Percentiles rank a stretch among this genome's conserved stretches.
These are phyloP conservation scores for Ectropis crepuscularia DNA, from an alignment of 2,888 invertebrate genomes.

Conservation along the genomic window DNA sequence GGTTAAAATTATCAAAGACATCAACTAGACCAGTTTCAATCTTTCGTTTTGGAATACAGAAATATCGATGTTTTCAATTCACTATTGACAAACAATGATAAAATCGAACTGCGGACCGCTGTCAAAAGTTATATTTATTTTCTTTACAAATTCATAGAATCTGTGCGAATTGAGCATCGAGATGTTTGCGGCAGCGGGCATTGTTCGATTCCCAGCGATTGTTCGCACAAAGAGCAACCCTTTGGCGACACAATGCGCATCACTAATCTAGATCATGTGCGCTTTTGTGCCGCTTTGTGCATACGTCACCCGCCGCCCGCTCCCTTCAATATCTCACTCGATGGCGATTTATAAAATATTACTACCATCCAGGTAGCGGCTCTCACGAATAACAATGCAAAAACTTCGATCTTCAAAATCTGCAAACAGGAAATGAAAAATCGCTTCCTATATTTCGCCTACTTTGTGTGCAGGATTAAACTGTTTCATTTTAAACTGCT, in stretches of 20 bases:
- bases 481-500: slow-evolving; percentile 55
- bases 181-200: slow-evolving; percentile 73
- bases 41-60: slow-evolving; percentile 47
- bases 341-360: slow-evolving; percentile 83
- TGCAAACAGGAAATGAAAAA: slow-evolving; percentile 81
- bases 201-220: slow-evolving; percentile 68
- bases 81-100: slow-evolving; percentile 78
- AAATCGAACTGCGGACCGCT: slow-evolving; percentile 74
- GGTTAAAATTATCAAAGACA: slow-evolving; percentile 20
- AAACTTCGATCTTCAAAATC: slow-evolving; percentile 67
- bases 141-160: slow-evolving; percentile 83
- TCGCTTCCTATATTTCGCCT: slow-evolving; percentile 45
- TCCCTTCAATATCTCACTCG: slow-evolving; percentile 77
- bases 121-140: slow-evolving; percentile 85
- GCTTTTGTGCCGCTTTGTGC: slow-evolving; percentile 73
- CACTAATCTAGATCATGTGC: slow-evolving; percentile 84
- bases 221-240: slow-evolving; percentile 77
- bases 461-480: slow-evolving; percentile 59
- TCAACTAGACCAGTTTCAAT: slow-evolving; percentile 37
- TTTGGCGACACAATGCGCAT: slow-evolving; percentile 83
- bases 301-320: slow-evolving; percentile 47
- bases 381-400: slow-evolving; percentile 79
- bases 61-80: slow-evolving; percentile 65
- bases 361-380: slow-evolving; percentile 77
- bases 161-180: slow-evolving; percentile 76